Evolutionary conservation across 1,140 invertebrate species (phyloP).

Genomic region (Heliothis virescens): DNA sequence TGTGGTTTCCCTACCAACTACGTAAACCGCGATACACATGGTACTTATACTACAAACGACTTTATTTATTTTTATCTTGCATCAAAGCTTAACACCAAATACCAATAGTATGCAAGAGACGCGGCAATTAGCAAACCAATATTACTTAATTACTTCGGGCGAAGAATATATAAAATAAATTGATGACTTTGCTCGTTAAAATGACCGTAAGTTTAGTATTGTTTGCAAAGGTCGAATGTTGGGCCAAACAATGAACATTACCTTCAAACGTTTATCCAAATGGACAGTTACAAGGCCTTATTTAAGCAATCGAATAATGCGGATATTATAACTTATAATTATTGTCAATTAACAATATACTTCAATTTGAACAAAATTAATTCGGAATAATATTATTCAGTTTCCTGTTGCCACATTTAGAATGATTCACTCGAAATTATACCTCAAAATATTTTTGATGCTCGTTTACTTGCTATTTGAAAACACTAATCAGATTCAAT

Average conservation of each 20-base stretch:
- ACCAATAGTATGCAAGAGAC: not conserved
- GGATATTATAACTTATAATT: slow-evolving; percentile 26
- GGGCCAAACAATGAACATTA: slow-evolving; percentile 15
- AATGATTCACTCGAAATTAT: too few species aligned
- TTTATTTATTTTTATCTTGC: not conserved
- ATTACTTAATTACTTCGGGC: too few species aligned
- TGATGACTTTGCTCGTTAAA: slow-evolving; percentile 14
- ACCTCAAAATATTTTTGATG: too few species aligned
- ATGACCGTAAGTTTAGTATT: not conserved
- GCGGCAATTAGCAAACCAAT: not conserved
- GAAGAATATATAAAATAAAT: not conserved
- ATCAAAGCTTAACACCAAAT: not conserved
- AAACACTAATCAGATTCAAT: too few species aligned
- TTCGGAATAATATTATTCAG: too few species aligned
- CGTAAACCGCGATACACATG: too few species aligned
- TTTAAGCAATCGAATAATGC: slow-evolving; percentile 21
- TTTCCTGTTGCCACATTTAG: too few species aligned
- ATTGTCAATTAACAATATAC: not conserved
- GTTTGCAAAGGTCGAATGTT: slow-evolving; percentile 23
- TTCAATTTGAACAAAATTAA: not conserved
- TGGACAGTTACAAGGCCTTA: slow-evolving; percentile 7
- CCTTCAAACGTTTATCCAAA: slow-evolving; percentile 31
- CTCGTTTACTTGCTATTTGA: too few species aligned
- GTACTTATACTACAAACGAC: too few species aligned
- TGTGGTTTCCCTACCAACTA: too few species aligned